Percentiles rank a stretch among this genome's conserved stretches.
phyloP scores from a whole-genome alignment of 2,888 invertebrate species.

The Esperia sulphurella region DNA sequence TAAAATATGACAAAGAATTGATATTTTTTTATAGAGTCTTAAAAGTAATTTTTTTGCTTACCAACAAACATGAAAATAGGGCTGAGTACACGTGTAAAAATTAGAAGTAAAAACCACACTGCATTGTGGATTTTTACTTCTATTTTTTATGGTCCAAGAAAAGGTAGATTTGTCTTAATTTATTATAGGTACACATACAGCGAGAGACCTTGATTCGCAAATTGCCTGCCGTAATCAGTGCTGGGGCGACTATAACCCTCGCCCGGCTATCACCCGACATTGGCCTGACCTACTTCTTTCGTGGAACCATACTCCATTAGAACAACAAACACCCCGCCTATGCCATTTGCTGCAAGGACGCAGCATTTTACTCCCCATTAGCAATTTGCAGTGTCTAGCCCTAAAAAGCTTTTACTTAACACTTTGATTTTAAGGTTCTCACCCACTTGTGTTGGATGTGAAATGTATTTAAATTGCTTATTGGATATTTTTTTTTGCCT shows the following conservation, averaged over 20 bases:
- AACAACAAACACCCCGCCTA: constrained; percentile 39
- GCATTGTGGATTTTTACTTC: too few species aligned
- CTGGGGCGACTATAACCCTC: constrained; percentile 35
- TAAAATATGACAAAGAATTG: too few species aligned
- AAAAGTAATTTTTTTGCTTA: too few species aligned
- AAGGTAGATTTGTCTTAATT: too few species aligned
- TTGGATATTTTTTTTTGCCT: too few species aligned
- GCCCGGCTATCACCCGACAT: constrained; percentile 37
- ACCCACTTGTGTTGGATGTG: too few species aligned
- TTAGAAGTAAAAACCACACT: too few species aligned
- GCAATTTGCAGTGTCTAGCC: constrained; percentile 17
- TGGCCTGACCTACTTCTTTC: constrained; percentile 56
- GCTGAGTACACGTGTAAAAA: too few species aligned
- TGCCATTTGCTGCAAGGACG: constrained; percentile 28
- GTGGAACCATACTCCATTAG: constrained; percentile 38
- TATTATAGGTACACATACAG: constrained; percentile 12
- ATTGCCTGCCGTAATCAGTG: constrained; percentile 19
- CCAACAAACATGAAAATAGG: too few species aligned
- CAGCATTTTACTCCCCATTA: constrained; percentile 46
- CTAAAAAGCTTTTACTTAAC: constrained; percentile 19
- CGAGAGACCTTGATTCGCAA: constrained; percentile 28
- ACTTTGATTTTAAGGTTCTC: background rate
- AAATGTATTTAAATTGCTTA: too few species aligned
- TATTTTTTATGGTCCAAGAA: too few species aligned
- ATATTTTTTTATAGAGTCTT: too few species aligned